Evolutionary conservation across 1,140 invertebrate genomes (phyloP).

Genomic region (Cephus cinctus): DNA sequence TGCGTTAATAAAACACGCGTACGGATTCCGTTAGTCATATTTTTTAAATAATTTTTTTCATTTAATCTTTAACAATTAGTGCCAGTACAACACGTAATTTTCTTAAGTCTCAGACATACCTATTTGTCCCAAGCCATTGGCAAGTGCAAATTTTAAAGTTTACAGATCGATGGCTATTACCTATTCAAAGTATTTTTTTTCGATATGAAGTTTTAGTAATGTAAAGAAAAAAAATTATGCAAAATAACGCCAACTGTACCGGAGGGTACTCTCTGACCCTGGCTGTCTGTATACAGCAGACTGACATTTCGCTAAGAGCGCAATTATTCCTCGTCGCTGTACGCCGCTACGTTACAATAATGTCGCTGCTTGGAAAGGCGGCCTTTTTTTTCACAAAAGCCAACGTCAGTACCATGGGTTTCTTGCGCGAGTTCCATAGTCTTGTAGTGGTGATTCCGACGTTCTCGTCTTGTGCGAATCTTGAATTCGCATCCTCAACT

Average conservation of each 20-base stretch:
- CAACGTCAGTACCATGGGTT: conserved; percentile 4
- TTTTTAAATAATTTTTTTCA: too few relatives aligned
- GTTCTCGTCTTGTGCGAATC: too few relatives aligned
- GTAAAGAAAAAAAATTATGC: not conserved
- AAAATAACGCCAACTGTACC: not conserved
- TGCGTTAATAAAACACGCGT: conserved; percentile 29
- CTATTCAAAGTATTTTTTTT: not conserved
- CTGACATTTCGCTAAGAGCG: too few relatives aligned
- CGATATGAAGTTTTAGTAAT: too few relatives aligned
- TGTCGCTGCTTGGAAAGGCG: not conserved
- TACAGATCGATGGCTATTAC: not conserved
- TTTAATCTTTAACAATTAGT: too few relatives aligned
- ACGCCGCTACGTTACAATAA: conserved; percentile 1
- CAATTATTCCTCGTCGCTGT: conserved; percentile 1
- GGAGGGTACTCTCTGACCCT: too few relatives aligned
- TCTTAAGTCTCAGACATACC: not conserved
- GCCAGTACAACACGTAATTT: not conserved
- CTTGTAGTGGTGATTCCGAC: too few relatives aligned
- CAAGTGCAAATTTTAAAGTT: too few relatives aligned
- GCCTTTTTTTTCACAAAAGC: not conserved
- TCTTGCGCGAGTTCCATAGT: conserved; percentile 20
- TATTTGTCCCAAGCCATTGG: not conserved
- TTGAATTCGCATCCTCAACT: not conserved
- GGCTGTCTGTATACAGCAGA: too few relatives aligned
- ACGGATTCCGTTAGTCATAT: too few relatives aligned